Evolutionary conservation across 2,797 vertebrate genomes (phyloP).

Genomic region (Sphenopsis melanotis): DNA sequence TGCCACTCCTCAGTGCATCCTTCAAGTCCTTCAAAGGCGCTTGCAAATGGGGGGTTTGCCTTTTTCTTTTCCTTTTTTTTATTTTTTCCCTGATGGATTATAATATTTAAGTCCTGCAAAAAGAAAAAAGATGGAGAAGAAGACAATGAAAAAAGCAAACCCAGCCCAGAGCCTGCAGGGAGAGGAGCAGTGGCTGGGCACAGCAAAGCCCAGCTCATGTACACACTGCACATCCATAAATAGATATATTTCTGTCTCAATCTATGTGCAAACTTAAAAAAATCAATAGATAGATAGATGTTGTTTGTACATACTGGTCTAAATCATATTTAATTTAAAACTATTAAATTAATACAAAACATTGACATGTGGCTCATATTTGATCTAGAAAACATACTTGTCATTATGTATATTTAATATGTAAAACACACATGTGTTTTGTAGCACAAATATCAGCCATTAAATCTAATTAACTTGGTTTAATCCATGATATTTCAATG

Average conservation of each 20-base stretch:
- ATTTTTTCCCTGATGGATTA: neutral
- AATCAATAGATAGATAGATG: neutral
- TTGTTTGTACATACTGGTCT: neutral
- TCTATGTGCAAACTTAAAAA: fast-evolving
- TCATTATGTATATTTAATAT: neutral
- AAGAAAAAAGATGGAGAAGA: too few species aligned
- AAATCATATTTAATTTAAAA: neutral
- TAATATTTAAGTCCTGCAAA: too few species aligned
- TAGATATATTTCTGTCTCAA: fast-evolving
- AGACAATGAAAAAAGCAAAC: neutral
- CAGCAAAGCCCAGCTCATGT: neutral
- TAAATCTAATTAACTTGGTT: neutral
- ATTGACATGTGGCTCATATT: neutral
- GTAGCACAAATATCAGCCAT: neutral
- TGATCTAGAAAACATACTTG: neutral
- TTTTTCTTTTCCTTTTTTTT: too few species aligned
- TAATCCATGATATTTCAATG: neutral
- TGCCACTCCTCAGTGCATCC: neutral
- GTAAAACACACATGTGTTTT: neutral
- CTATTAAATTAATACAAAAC: neutral
- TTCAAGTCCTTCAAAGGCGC: neutral
- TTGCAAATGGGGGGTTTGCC: neutral
- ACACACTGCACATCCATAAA: fast-evolving
- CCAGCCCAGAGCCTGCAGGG: neutral
- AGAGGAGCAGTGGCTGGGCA: neutral